phyloP scores from a whole-genome alignment of 2,888 invertebrate genomes.

The Melitaea athalia region DNA sequence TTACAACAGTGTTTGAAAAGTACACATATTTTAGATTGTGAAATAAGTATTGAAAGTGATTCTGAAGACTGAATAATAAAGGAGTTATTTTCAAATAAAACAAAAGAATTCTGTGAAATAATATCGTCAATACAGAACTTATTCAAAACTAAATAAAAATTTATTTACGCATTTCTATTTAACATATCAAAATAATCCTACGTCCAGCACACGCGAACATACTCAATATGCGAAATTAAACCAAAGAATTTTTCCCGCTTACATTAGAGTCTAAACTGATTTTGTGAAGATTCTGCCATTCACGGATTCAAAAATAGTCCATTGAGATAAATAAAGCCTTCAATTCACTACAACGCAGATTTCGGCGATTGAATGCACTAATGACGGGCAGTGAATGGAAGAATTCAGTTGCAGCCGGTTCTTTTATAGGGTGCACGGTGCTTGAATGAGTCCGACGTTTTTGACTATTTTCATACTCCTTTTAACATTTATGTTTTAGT shows the following conservation, averaged over 20 bases:
- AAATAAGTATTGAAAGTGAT: no score
- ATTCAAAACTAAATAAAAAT: neutral
- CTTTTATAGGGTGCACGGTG: slow-evolving; percentile 38
- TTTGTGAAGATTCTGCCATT: slow-evolving; percentile 37
- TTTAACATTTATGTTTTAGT: slow-evolving; percentile 40
- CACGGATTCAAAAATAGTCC: slow-evolving; percentile 37
- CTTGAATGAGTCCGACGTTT: slow-evolving; percentile 44
- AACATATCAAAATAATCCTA: slow-evolving; percentile 2
- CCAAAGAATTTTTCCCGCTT: slow-evolving; percentile 32
- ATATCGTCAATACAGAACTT: neutral
- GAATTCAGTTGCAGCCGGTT: slow-evolving; percentile 58
- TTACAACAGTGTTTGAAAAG: no score
- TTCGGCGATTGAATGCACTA: slow-evolving; percentile 76
- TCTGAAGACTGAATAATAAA: no score
- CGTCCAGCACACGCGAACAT: slow-evolving; percentile 16
- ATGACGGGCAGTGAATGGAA: slow-evolving; percentile 66
- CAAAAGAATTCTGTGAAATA: neutral
- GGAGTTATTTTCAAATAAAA: neutral
- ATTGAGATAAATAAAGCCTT: slow-evolving; percentile 44
- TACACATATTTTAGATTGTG: no score
- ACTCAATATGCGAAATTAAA: slow-evolving; percentile 34
- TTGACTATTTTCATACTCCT: slow-evolving; percentile 49
- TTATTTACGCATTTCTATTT: slow-evolving; percentile 5
- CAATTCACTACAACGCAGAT: slow-evolving; percentile 57
- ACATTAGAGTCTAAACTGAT: slow-evolving; percentile 38